Percentiles rank a stretch among this genome's conserved stretches.
Evolutionary conservation across 2,888 invertebrate genomes (phyloP).

Genomic region (Phorcus lineatus): DNA sequence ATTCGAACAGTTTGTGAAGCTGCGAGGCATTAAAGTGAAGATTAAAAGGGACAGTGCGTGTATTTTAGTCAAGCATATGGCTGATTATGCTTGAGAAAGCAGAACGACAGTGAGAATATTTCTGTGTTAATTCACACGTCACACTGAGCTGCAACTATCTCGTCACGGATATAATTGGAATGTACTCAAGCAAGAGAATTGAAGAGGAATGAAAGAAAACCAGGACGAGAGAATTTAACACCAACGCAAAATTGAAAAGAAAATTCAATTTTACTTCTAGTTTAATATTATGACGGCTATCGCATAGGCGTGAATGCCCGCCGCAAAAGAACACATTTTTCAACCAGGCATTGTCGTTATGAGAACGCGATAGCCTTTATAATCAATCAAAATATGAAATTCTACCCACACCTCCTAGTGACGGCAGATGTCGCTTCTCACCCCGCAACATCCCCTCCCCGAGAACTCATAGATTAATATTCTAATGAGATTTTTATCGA

Average conservation of each 20-base stretch:
- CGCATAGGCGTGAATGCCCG: not conserved
- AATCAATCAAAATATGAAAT: constrained; percentile 23
- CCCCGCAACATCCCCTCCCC: not conserved
- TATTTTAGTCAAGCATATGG: too few species aligned
- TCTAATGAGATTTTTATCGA: constrained; percentile 30
- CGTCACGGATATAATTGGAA: too few species aligned
- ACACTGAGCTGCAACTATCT: too few species aligned
- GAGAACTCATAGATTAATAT: constrained; percentile 25
- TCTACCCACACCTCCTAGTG: not conserved
- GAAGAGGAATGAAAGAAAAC: not conserved
- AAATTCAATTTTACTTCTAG: constrained; percentile 10
- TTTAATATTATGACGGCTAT: not conserved
- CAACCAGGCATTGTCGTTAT: not conserved
- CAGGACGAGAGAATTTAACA: not conserved
- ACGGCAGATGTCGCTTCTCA: constrained; percentile 17
- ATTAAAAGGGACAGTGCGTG: too few species aligned
- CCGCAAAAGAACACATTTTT: not conserved
- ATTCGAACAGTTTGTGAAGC: too few species aligned
- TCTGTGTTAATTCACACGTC: too few species aligned
- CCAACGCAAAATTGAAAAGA: constrained; percentile 11
- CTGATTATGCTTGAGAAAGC: too few species aligned
- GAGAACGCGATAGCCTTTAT: not conserved
- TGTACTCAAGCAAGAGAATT: not conserved
- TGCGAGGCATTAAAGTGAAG: too few species aligned
- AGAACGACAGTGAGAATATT: too few species aligned